phyloP scores from a whole-genome alignment of 2,888 invertebrate species.

The Clanis bilineata region DNA sequence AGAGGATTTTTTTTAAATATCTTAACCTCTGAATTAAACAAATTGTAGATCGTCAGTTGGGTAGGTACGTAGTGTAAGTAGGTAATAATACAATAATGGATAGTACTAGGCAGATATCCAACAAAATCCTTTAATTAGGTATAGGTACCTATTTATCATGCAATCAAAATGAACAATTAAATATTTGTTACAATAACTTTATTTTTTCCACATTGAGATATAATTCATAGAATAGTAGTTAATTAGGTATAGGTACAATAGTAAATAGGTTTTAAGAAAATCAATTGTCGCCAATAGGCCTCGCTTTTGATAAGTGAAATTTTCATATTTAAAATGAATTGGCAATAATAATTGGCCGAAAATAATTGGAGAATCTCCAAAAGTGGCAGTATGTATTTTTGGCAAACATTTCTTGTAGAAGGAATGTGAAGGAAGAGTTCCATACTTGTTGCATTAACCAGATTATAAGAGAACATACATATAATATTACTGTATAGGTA shows the following conservation, averaged over 20 bases:
- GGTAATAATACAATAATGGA: no score
- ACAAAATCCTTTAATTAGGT: no score
- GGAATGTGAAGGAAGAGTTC: neutral
- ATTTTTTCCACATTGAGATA: slow-evolving; percentile 10
- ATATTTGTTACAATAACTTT: neutral
- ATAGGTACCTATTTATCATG: no score
- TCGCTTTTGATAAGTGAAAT: neutral
- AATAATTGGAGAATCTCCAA: neutral
- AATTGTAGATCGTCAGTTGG: no score
- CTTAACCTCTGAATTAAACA: no score
- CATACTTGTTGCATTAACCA: neutral
- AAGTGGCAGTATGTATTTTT: neutral
- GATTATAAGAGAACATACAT: neutral
- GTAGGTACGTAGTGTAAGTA: no score
- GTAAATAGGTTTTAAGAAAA: no score
- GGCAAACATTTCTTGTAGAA: neutral
- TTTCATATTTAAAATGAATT: neutral
- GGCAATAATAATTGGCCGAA: neutral
- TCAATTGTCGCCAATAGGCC: neutral
- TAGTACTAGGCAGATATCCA: no score
- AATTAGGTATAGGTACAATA: neutral
- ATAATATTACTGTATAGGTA: neutral
- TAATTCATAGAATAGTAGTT: neutral
- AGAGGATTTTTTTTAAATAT: no score
- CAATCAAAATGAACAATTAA: neutral